A percentile compares a stretch with the other conserved stretches of the same genome.
Evolutionary conservation across 2,113 vertebrate genomes (phyloP).

Genomic region (Platichthys flesus): DNA sequence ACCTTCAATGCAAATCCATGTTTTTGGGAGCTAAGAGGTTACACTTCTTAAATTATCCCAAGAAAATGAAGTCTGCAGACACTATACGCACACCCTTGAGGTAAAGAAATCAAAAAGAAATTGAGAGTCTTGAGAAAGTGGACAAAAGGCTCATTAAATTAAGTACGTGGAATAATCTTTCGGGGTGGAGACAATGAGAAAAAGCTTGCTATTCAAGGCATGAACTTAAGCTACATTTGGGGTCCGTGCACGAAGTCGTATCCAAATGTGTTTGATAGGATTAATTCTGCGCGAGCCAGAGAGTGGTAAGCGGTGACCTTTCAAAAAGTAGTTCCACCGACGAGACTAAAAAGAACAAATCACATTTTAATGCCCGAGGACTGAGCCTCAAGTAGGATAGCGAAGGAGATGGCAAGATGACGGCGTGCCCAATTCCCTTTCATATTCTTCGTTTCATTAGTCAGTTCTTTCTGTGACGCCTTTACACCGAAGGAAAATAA

Average conservation of each 20-base stretch:
- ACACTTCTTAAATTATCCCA: neutral
- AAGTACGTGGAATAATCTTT: conserved; percentile 17
- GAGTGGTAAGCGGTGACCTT: conserved; percentile 37
- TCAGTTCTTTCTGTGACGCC: conserved; percentile 1
- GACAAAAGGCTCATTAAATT: conserved; percentile 28
- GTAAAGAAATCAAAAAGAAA: conserved; percentile 8
- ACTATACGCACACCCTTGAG: neutral
- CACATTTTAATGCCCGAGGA: conserved; percentile 19
- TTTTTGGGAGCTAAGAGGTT: neutral
- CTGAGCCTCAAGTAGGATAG: conserved; percentile 5
- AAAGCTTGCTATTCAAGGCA: conserved; percentile 14
- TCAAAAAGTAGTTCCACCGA: neutral
- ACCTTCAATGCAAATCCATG: too few relatives aligned
- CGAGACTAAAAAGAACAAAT: conserved; percentile 24
- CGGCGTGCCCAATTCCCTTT: conserved; percentile 24
- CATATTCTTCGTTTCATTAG: conserved; percentile 42
- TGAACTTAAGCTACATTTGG: neutral
- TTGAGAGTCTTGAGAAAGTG: neutral
- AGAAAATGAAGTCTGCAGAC: neutral
- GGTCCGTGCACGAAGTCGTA: conserved; percentile 8
- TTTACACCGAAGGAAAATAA: conserved; percentile 15
- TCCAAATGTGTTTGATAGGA: conserved; percentile 15
- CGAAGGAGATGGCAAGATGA: neutral
- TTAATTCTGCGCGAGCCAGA: conserved; percentile 28
- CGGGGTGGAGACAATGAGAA: neutral